phyloP scores from a whole-genome alignment of 2,797 vertebrate genomes.

The Decapterus maruadsi region DNA sequence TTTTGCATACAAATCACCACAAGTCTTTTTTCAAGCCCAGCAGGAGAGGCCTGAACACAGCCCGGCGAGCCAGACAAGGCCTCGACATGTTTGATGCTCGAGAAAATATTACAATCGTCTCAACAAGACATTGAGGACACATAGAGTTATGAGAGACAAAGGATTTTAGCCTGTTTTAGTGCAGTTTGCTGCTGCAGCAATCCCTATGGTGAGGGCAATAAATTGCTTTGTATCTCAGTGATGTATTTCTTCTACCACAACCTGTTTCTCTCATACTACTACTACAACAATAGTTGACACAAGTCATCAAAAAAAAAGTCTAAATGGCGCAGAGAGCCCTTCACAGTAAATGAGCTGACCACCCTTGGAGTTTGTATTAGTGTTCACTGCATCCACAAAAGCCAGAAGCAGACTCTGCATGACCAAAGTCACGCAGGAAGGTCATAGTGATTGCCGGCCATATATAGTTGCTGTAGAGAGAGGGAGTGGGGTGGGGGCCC shows the following conservation, averaged over 20 bases:
- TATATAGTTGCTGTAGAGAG: conserved; percentile 78
- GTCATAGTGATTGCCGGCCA: conserved; percentile 79
- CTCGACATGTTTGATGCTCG: conserved; percentile 19
- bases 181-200: conserved; percentile 10
- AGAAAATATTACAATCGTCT: conserved; percentile 40
- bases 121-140: conserved; percentile 28
- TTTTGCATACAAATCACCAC: conserved; percentile 69
- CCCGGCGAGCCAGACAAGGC: conserved; percentile 43
- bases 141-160: conserved; percentile 30
- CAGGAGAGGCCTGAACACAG: conserved; percentile 39
- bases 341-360: conserved; percentile 23
- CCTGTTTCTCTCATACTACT: not conserved
- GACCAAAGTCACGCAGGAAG: conserved; percentile 83
- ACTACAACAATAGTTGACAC: not conserved
- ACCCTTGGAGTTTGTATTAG: conserved; percentile 21
- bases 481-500: conserved; percentile 62
- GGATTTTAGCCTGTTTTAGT: conserved; percentile 23
- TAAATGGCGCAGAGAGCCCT: conserved; percentile 25
- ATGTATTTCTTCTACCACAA: not conserved
- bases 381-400: conserved; percentile 38
- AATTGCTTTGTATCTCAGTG: not conserved
- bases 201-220: not conserved
- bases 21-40: conserved; percentile 33
- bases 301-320: not conserved
- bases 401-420: conserved; percentile 57